phyloP scores from a whole-genome alignment of 1,140 invertebrate genomes.

The Ptiloglossa arizonensis region DNA sequence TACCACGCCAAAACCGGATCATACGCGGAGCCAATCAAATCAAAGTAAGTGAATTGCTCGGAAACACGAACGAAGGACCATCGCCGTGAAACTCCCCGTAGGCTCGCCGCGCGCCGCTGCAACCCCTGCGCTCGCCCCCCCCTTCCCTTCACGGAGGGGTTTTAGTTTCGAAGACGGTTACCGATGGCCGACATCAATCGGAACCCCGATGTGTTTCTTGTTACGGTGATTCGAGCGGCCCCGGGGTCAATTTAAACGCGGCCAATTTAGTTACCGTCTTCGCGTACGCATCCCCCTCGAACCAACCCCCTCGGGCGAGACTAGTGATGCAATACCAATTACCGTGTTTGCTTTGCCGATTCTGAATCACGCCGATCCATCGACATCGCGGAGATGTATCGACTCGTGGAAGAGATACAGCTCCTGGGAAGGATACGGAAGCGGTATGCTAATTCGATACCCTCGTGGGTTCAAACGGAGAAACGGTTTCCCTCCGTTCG shows the following conservation, averaged over 20 bases:
- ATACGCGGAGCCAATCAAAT: conserved; percentile 79
- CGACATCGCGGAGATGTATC: neutral
- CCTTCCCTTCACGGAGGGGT: too few relatives aligned
- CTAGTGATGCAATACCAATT: conserved; percentile 36
- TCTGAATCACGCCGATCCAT: neutral
- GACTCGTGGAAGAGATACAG: neutral
- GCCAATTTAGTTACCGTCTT: conserved; percentile 19
- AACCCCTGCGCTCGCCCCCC: neutral
- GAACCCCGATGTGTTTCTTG: conserved; percentile 24
- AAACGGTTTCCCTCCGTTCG: neutral
- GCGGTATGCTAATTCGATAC: conserved; percentile 13
- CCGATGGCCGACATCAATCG: conserved; percentile 37
- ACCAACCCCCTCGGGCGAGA: neutral
- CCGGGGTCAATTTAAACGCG: conserved; percentile 32
- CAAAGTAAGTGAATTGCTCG: conserved; percentile 80
- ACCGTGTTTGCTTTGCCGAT: conserved; percentile 1
- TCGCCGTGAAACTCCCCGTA: conserved; percentile 44
- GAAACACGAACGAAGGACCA: conserved; percentile 60
- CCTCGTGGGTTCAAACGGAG: neutral
- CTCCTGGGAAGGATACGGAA: neutral
- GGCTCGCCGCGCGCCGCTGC: conserved; percentile 38
- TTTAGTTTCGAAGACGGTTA: conserved; percentile 12
- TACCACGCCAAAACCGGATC: conserved; percentile 60
- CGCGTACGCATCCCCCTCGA: neutral
- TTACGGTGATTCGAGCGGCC: conserved; percentile 9